phyloP scores from a whole-genome alignment of 92 coral and sea anemone genomes.

The Galaxea fascicularis region DNA sequence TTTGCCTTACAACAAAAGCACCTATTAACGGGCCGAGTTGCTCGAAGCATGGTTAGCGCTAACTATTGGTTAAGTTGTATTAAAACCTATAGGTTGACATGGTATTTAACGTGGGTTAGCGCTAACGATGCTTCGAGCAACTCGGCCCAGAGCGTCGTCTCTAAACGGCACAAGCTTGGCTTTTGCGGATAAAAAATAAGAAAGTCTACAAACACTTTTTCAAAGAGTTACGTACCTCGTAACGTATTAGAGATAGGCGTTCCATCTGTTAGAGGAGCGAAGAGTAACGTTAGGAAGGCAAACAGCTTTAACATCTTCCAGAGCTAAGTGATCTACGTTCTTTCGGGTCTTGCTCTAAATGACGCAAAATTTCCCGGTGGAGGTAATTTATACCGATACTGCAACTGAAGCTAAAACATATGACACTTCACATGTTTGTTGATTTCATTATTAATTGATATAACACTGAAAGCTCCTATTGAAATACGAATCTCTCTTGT shows the following conservation, averaged over 20 bases:
- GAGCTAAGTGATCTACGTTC: background rate
- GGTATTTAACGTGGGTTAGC: no score
- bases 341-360: background rate
- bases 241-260: slow-evolving; percentile 3
- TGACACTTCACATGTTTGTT: slow-evolving; percentile 40
- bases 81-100: no score
- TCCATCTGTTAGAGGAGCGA: background rate
- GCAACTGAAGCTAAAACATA: background rate
- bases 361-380: background rate
- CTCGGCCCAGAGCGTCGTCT: no score
- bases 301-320: slow-evolving; percentile 4
- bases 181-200: no score
- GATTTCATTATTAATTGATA: background rate
- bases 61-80: no score
- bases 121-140: no score
- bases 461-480: background rate
- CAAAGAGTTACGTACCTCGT: background rate
- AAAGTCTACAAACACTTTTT: background rate
- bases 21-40: no score
- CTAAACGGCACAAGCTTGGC: no score
- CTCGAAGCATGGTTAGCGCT: no score
- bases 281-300: background rate
- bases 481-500: background rate
- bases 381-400: slow-evolving; percentile 8
- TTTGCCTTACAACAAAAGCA: no score